Conservation (phyloP, 2,113 vertebrate species). For the Panthera leo region DNA sequence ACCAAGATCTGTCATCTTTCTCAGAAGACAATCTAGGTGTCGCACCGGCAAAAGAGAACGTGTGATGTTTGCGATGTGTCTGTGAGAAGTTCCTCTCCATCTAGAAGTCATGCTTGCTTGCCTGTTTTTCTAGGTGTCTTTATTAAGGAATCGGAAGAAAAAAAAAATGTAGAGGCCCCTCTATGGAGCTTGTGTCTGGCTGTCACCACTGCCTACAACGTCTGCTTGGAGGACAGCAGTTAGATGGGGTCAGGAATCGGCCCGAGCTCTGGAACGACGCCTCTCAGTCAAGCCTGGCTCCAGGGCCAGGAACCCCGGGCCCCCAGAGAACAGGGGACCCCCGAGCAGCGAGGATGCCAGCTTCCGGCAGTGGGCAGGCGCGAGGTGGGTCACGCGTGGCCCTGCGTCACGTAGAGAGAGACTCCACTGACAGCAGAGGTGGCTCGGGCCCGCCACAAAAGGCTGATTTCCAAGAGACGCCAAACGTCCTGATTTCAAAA, state of each 20-base stretch:
- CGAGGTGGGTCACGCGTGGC: neutral
- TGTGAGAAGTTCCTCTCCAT: slow-evolving; percentile 36
- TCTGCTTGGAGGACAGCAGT: neutral
- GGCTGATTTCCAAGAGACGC: neutral
- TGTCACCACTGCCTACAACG: neutral
- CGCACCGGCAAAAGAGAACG: neutral
- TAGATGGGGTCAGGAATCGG: neutral
- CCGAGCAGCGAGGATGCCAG: neutral
- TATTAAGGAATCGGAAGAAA: slow-evolving; percentile 38
- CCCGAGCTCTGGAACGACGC: neutral
- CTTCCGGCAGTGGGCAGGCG: neutral
- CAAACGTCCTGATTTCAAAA: neutral
- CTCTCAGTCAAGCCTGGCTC: neutral
- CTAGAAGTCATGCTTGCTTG: neutral
- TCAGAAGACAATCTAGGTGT: slow-evolving; percentile 68
- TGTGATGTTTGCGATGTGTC: slow-evolving; percentile 28
- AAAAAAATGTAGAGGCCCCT: neutral
- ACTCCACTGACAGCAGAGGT: rapidly evolving
- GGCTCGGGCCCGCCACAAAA: neutral
- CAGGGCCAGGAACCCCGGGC: neutral
- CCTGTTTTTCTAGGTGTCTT: neutral
- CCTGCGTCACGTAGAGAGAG: neutral
- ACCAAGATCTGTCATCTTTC: slow-evolving; percentile 67
- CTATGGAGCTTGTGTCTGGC: neutral
- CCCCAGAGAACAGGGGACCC: neutral